Conservation (phyloP, 92 coral and sea anemone species). For the Nematostella vectensis region DNA sequence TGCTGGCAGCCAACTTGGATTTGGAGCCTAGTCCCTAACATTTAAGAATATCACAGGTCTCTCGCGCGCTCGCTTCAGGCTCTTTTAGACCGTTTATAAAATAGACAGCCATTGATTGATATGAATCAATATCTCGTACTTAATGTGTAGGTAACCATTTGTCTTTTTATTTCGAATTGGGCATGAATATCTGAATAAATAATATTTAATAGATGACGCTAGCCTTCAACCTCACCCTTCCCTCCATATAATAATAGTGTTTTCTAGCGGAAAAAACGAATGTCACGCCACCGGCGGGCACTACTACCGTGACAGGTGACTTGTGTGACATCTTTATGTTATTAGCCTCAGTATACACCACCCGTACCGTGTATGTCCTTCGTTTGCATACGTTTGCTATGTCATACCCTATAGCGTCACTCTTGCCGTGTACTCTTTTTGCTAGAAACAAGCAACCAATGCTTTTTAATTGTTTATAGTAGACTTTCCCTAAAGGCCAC, state of each 20-base stretch:
- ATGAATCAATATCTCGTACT: no score
- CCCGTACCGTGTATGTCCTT: slow-evolving; percentile 13
- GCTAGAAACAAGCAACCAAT: slow-evolving; percentile 23
- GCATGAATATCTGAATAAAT: no score
- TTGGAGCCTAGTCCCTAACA: no score
- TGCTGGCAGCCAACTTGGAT: no score
- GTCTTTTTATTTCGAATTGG: no score
- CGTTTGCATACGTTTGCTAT: slow-evolving; percentile 38
- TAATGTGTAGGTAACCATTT: no score
- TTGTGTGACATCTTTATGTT: slow-evolving; percentile 30
- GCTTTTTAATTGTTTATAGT: not conserved
- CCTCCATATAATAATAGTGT: slow-evolving; percentile 9
- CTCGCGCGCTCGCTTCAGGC: no score
- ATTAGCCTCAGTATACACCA: slow-evolving; percentile 2
- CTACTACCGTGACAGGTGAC: slow-evolving; percentile 22
- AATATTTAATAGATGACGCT: no score
- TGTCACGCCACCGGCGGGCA: slow-evolving; percentile 27
- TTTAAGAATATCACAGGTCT: no score
- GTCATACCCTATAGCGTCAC: slow-evolving; percentile 24
- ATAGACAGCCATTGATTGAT: no score
- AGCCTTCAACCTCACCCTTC: no score
- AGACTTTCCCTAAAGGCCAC: not conserved
- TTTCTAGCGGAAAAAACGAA: slow-evolving; percentile 42
- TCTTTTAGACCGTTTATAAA: no score
- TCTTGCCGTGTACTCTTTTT: slow-evolving; percentile 9